Evolutionary conservation across 2,113 vertebrate genomes (phyloP), one percentile per base, ranked within the genome.

Genomic region (Gasterosteus nipponicus): DNA sequence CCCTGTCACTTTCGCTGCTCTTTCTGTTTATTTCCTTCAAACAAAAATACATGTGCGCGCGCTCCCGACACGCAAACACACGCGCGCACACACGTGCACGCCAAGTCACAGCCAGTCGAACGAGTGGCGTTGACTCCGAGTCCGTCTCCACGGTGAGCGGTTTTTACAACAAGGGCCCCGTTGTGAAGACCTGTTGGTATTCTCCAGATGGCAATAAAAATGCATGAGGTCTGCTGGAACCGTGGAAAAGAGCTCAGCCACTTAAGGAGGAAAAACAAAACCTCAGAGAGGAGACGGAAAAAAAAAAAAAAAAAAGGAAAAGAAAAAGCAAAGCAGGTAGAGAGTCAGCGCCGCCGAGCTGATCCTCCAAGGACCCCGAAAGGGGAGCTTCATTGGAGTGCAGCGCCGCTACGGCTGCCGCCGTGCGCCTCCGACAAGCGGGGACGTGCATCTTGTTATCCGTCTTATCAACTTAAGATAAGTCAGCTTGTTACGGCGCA

Each of bases 181-280:
- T 91, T 90, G 93, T 93, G 92, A 90, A 91, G 89, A 93, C 38
- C 81, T 91, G 91, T 44, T 92, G 74, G 86, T 82, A 84, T 93
- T 89, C 89, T 93, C 92, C 90, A 92, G 92, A 94, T 93, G 88
- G 89, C 86, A 87, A 90, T 91, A 93, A 89, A 93, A 93, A 93
- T 93, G 92, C 87, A 92, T 92, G 90, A 92, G 91, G 88, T 89
- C 80, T 80, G 73, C 80, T 88, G 90, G 77, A 91, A 82, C 63
- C 64, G 72, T 73, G 83, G 87, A 90, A 88, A 88, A 85, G 88
- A 88, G 89, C 84, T 87, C 78, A 81, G 85, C 83, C 90, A 90
- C 91, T 91, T 92, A 89, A 88, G 81, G 68, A 69, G 83, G 82
- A 88, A 91, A 89, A 93, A 88, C 80, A 91, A 87, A 90, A 92